These are phyloP conservation scores for Popillia japonica DNA, from an alignment of 1,140 invertebrate species.

Conservation along the genomic window DNA sequence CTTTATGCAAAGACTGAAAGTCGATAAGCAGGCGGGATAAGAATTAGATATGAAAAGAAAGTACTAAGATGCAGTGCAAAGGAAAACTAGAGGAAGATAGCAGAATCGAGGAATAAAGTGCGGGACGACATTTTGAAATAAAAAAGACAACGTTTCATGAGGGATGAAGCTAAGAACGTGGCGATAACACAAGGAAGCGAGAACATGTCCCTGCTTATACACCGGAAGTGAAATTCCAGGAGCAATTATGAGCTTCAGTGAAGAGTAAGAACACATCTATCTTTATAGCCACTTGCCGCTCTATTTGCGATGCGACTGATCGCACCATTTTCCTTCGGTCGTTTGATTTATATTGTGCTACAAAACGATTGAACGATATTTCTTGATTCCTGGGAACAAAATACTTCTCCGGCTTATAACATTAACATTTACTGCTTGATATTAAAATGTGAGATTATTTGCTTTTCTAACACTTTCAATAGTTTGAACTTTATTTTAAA, in stretches of 20 bases:
- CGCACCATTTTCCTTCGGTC: background rate
- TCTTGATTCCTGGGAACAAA: too few species aligned
- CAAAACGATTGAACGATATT: background rate
- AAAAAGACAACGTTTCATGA: slow-evolving; percentile 21
- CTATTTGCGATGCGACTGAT: slow-evolving; percentile 12
- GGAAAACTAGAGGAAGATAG: background rate
- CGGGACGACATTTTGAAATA: background rate
- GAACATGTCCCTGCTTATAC: slow-evolving; percentile 1
- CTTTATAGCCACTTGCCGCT: slow-evolving; percentile 23
- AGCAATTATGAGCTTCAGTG: slow-evolving; percentile 20
- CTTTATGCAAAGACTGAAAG: background rate
- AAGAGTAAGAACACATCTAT: slow-evolving; percentile 8
- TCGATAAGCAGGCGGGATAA: slow-evolving; percentile 1
- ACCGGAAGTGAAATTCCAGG: slow-evolving; percentile 22
- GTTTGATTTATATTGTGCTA: slow-evolving; percentile 15
- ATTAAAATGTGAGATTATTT: too few species aligned
- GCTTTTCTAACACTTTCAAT: too few species aligned
- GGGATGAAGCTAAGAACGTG: background rate
- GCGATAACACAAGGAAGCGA: slow-evolving; percentile 15
- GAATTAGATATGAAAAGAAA: background rate
- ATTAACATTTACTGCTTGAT: too few species aligned
- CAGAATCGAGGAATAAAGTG: background rate
- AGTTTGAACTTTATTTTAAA: too few species aligned
- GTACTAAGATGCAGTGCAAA: background rate
- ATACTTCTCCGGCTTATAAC: too few species aligned